Evolutionary conservation across 2,888 invertebrate genomes (phyloP), one percentile per base, ranked within the genome.

Genomic region (Caenorhabditis sp.): DNA sequence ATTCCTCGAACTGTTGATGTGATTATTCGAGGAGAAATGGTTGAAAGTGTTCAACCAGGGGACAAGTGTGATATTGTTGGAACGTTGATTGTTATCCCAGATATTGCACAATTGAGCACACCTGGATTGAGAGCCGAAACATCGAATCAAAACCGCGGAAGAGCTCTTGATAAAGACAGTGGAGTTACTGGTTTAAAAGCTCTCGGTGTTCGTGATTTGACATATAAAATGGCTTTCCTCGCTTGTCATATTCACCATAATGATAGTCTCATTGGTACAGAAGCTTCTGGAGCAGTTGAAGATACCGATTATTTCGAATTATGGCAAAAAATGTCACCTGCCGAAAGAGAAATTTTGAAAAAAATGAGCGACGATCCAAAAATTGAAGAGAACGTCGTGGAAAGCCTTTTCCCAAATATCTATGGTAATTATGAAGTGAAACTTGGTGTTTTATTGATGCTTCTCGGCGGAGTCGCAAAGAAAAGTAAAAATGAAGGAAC

Each of bases 401-500:
- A 92, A 63, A 93, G 95, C 86, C 90, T 99, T 57, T 99, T 99
- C 87, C 97, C 99, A 0, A 93, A 96, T 53, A 93, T 99, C 81
- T 95, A 97, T 87, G 99, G 91, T 88, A 84, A 83, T 69, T 79
- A 85, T 50, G 83, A 87, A 68, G 94, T 99, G 0, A 99, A 99
- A 89, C 88, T 91, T 85, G 92, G 92, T 0, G 92, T 97, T 64
- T 90, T 97, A 12, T 90, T 99, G 49, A 97, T 97, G 94, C 88
- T 99, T 82, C 97, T 99, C 88, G 95, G 99, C 4, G 99, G 99
- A 0, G 97, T 99, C 0, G 92, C 93, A 0, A 99, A 99, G 90
- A 93, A 92, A 25, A 97, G 97, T 0, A 90, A 92, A 53, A 64
- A 67, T 25, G 77, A 81, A 38, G 85, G 93, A 56, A 97, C 96